A percentile compares a stretch with the other conserved stretches of the same genome.
Conservation (phyloP, 2,888 invertebrate species). For the Apamea crenata region DNA sequence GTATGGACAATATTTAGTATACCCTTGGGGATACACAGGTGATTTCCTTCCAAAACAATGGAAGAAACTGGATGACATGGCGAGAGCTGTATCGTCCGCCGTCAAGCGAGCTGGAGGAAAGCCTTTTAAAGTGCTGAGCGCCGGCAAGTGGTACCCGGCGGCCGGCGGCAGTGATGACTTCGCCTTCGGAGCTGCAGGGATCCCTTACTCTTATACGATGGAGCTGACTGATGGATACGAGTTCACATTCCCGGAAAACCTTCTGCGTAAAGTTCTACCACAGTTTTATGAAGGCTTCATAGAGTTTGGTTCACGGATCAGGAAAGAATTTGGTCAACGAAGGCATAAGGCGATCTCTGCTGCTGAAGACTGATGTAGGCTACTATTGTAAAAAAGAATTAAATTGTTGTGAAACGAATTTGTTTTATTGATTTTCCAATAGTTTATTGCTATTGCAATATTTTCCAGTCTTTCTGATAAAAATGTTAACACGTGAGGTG, state of each 20-base stretch:
- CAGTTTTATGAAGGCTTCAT: constrained; percentile 84
- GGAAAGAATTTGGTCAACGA: constrained; percentile 73
- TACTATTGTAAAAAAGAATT: constrained; percentile 48
- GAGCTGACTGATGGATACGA: constrained; percentile 91
- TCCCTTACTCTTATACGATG: constrained; percentile 91
- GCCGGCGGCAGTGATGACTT: constrained; percentile 92
- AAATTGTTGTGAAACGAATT: constrained; percentile 42
- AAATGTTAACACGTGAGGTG: neutral
- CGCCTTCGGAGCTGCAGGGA: constrained; percentile 88
- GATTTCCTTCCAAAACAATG: constrained; percentile 86
- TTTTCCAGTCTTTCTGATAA: neutral
- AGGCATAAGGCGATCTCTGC: constrained; percentile 3
- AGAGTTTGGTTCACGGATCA: constrained; percentile 78
- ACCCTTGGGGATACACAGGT: constrained; percentile 92
- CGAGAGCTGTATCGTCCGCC: constrained; percentile 80
- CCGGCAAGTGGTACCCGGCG: constrained; percentile 90
- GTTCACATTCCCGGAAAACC: constrained; percentile 92
- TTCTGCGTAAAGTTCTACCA: constrained; percentile 76
- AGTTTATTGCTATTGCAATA: constrained; percentile 33
- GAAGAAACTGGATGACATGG: constrained; percentile 84
- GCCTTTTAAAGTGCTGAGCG: constrained; percentile 86
- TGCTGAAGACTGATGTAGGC: constrained; percentile 60
- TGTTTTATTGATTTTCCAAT: constrained; percentile 60
- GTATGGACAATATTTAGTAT: constrained; percentile 91
- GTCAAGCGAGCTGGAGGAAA: constrained; percentile 84